Evolutionary conservation across 2,797 vertebrate species (phyloP), one percentile per base, ranked within the genome.

Genomic region (Alcedo atthis): DNA sequence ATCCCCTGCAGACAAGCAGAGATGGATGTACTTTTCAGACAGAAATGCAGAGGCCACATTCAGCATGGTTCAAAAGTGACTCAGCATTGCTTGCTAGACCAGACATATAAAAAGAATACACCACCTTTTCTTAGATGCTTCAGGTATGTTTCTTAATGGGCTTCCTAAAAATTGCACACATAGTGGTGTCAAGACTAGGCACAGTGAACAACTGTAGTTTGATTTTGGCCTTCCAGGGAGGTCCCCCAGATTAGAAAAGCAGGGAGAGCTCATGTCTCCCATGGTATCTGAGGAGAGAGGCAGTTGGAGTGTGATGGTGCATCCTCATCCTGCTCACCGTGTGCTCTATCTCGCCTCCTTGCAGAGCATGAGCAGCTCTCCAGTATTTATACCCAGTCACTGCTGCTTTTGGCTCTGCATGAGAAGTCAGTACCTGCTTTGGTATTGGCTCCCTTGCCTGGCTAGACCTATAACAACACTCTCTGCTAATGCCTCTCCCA

Each of bases 311-410:
- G 42, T 0, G 1, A 5, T 3, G 5, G 30, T 35, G 12, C 30
- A 2, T 33, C 37, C 2, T 4, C 1, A 1, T 53, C 54, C 76
- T 46, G 30, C 61, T 78, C 5, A 4, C 48, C 1, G 0, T 32
- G 46, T 7, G 2, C n/a, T 26, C 55, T 0, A 0, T 17, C 37
- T 71, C 0, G 0, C 55, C 24, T 66, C 45, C 45, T 42, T 0
- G 0, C 51, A 12, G 68, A 15, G 4, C 63, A 26, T 0, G 0
- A 62, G 48, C 80, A 43, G 42, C 15, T 3, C n/a, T 55, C 22
- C 40, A 5, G 30, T 3, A 3, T 25, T 4, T 2, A 54, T 49
- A 37, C 43, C 32, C 24, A 14, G 45, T 24, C 37, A 3, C 58
- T 59, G 1, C 26, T 5, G 11, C 46, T 54, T n/a, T 8, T 51